Base-by-base conservation (phyloP, 1,140 invertebrate genomes). In the Penaeus japonicus region DNA sequence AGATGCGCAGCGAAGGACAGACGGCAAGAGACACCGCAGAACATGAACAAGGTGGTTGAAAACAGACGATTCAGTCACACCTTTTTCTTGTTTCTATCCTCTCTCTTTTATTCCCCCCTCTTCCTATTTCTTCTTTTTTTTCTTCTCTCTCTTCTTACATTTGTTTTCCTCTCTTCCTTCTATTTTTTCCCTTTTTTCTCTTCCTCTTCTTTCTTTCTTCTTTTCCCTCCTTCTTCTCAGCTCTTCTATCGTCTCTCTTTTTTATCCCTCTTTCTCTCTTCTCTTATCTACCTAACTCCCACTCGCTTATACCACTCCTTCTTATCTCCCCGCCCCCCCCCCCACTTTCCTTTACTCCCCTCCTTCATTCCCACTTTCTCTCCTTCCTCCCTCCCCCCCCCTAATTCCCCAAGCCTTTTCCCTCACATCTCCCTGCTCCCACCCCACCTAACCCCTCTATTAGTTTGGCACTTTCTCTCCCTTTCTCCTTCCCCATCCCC, bases 391-490 rank as follows among this genome's bases (percentile, higher is more conserved):
- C 54, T 55, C 39, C 88, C 59, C 47, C 35, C 54, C 85, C 78
- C 83, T 65, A 73, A 53, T 88, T 18, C 90, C 83, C 86, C 55
- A 86, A 32, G 62, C 59, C 84, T 32, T n/a, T 55, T 91, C 87
- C 81, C 32, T 80, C 75, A 85, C 54, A 79, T 57, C 27, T 22
- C 35, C 39, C 39, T 27, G 81, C 39, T 85, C 59, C 77, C 27
- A 84, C 47, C 59, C 70, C 39, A 27, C 32, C 30, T 0, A n/a
- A 22, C 39, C 35, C 57, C 35, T 86, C 55, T 85, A 27, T 35
- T 53, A 65, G 81, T 39, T 59, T n/a, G 27, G 39, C 83, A 39
- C 65, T 59, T 54, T 73, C 85, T 32, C 53, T 62, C 59, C n/a
- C 55, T 57, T 59, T 59, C 0, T 27, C 24, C 53, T 5, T 54